Base-by-base conservation (phyloP, 2,888 invertebrate species). In the Athalia rosae region DNA sequence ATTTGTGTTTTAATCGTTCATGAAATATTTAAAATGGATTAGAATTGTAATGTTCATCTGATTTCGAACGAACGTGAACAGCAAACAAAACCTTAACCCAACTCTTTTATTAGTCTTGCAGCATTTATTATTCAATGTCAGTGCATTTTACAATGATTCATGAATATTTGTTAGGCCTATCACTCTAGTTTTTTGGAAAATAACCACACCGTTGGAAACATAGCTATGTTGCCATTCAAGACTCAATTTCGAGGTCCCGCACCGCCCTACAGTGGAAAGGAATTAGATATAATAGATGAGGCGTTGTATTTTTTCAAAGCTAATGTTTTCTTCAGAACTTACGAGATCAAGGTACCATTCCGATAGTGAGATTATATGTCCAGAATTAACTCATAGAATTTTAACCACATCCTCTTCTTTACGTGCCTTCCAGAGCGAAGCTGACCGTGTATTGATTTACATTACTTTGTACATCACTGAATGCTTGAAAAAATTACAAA, bases 271-370 rank as follows among this genome's bases (percentile, higher is more conserved):
- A 83, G 87, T 86, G 91, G 91, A n/a, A 92, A 91, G 79, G 93
- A 93, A 76, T 92, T 93, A 82, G 99, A 99, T 90, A 96, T 99
- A 81, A 96, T 99, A 83, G 99, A 99, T 90, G 99, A 99, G 92
- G 97, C 99, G 76, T 92, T 99, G 53, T 96, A 96, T 87, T 99
- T 94, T 90, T 99, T 99, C 91, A 99, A 98, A 91, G 99, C 99
- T 0, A 99, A 99, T 91, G 98, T 99, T 0, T 99, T 99, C 91
- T 99, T 99, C 90, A 94, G 99, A 83, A 99, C 98, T 53, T 99
- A 99, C 90, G 99, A 99, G 92, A 98, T 99, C 79, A 99, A 99
- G 94, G 97, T 97, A 91, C 13, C 28, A 64, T 45, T 76, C 78
- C 5, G 47, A 76, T 77, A 62, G 73, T 15, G 43, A 45, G 64